phyloP scores from a whole-genome alignment of 2,888 invertebrate species.

The Pyrrhosoma nymphula region DNA sequence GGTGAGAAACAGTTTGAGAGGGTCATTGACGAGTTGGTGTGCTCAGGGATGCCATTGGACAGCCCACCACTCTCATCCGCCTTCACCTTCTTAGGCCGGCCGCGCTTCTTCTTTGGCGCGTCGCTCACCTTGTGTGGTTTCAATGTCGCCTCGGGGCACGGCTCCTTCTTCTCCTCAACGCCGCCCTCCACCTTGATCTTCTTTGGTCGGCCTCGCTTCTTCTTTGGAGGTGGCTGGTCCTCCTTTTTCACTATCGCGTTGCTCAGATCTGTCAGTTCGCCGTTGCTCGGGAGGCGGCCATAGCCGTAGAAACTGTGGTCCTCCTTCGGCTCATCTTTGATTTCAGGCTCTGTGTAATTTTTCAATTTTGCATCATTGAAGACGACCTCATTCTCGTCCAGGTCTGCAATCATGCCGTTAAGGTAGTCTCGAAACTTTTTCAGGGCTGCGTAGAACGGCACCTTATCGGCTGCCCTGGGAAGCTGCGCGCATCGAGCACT shows the following conservation, averaged over 20 bases:
- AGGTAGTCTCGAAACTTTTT: slow-evolving; percentile 97
- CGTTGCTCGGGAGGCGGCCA: slow-evolving; percentile 71
- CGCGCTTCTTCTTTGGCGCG: slow-evolving; percentile 92
- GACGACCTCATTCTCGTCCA: slow-evolving; percentile 93
- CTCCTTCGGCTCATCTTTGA: slow-evolving; percentile 76
- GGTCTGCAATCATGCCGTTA: slow-evolving; percentile 90
- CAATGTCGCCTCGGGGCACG: slow-evolving; percentile 78
- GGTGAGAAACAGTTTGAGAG: slow-evolving; percentile 79
- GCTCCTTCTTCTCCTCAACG: slow-evolving; percentile 78
- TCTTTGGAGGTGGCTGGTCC: slow-evolving; percentile 81
- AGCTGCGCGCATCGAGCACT: slow-evolving; percentile 98
- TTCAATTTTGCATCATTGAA: slow-evolving; percentile 87
- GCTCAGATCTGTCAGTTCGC: slow-evolving; percentile 78
- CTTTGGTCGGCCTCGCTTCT: slow-evolving; percentile 94
- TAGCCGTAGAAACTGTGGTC: slow-evolving; percentile 73
- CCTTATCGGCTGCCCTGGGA: slow-evolving; percentile 98
- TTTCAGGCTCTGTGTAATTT: slow-evolving; percentile 82
- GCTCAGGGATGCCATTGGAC: slow-evolving; percentile 72
- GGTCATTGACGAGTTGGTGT: slow-evolving; percentile 78
- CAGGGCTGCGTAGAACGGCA: slow-evolving; percentile 97
- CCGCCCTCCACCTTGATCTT: slow-evolving; percentile 88
- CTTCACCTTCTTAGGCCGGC: slow-evolving; percentile 92
- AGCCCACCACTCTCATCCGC: slow-evolving; percentile 80
- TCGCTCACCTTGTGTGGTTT: slow-evolving; percentile 78
- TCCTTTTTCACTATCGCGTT: slow-evolving; percentile 80